These are phyloP conservation scores for Macaria liturata DNA, from an alignment of 2,888 invertebrate species.

Conservation along the genomic window DNA sequence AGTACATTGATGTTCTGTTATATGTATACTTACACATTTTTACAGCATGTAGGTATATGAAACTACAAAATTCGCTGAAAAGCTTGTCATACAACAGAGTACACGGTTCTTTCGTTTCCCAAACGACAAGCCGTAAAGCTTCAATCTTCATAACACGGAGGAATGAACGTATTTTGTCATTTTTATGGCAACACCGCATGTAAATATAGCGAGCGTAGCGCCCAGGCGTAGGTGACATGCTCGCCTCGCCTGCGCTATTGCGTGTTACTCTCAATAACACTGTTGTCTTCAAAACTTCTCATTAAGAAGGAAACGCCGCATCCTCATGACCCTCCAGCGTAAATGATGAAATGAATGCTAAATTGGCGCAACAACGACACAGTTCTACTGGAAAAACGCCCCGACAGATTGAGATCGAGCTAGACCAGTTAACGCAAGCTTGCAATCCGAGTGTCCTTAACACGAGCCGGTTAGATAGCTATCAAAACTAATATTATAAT, in stretches of 20 bases:
- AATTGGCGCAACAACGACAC: conserved; percentile 6
- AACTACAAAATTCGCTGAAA: too few species aligned
- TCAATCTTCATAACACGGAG: conserved; percentile 20
- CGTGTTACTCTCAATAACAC: conserved; percentile 75
- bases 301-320: conserved; percentile 51
- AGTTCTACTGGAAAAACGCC: conserved; percentile 6
- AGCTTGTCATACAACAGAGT: not conserved
- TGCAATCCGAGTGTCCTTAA: conserved; percentile 47
- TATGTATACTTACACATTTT: too few species aligned
- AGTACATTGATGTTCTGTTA: too few species aligned
- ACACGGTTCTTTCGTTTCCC: conserved; percentile 1
- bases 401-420: not conserved
- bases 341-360: conserved; percentile 18
- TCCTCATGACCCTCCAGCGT: conserved; percentile 31
- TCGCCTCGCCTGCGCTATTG: conserved; percentile 75
- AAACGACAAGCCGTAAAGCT: conserved; percentile 10
- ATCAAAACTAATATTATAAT: conserved; percentile 62
- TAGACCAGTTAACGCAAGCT: conserved; percentile 11
- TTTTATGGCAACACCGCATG: conserved; percentile 39
- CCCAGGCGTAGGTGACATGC: conserved; percentile 70
- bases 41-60: too few species aligned
- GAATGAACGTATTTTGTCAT: conserved; percentile 32
- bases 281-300: conserved; percentile 66
- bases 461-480: conserved; percentile 49
- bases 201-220: conserved; percentile 51